A percentile compares a stretch with the other conserved stretches of the same genome.
Evolutionary conservation across 92 coral and sea anemone genomes (phyloP).

Genomic region (Actinernus sp.): DNA sequence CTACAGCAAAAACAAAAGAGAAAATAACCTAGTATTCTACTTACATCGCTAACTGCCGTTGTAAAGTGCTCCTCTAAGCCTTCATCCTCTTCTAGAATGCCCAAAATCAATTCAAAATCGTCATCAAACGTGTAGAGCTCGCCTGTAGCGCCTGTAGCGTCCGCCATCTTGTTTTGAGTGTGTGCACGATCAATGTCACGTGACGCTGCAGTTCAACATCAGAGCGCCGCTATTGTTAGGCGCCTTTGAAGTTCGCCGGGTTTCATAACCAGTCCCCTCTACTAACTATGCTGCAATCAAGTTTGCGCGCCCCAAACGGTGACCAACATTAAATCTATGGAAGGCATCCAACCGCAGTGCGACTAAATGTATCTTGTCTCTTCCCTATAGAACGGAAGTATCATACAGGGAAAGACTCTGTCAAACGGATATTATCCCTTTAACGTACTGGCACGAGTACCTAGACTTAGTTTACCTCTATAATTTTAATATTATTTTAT

Average conservation of each 20-base stretch:
- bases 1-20: background rate
- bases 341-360: too few species aligned
- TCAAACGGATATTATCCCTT: too few species aligned
- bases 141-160: constrained; percentile 56
- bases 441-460: too few species aligned
- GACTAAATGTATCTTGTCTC: too few species aligned
- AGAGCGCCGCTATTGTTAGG: constrained; percentile 43
- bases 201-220: constrained; percentile 64
- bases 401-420: too few species aligned
- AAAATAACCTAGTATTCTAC: constrained; percentile 12
- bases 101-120: constrained; percentile 65
- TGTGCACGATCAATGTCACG: constrained; percentile 63
- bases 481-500: too few species aligned
- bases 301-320: too few species aligned
- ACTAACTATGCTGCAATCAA: background rate
- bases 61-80: constrained; percentile 46
- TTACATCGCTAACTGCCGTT: constrained; percentile 59
- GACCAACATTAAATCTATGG: too few species aligned
- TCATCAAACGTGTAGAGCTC: constrained; percentile 58
- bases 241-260: too few species aligned
- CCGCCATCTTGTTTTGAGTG: constrained; percentile 32
- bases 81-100: constrained; percentile 47
- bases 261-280: too few species aligned
- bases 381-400: too few species aligned
- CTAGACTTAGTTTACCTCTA: too few species aligned